Percentiles rank a stretch among this genome's conserved stretches.
phyloP scores from a whole-genome alignment of 2,888 invertebrate species.

The Masnerella sp. region DNA sequence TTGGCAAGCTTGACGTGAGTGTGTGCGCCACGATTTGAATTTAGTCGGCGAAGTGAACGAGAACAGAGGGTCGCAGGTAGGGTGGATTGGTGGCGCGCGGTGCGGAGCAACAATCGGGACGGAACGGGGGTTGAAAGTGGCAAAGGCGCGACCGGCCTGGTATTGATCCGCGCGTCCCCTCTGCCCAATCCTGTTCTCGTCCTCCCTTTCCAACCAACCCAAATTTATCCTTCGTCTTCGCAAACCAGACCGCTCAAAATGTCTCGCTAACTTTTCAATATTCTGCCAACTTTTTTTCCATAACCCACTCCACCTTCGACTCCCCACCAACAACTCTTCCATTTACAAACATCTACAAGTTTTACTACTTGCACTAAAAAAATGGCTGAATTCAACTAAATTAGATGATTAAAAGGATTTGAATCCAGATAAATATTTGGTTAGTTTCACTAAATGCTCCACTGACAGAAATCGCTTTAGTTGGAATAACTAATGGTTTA shows the following conservation, averaged over 20 bases:
- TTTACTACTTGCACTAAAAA: no score
- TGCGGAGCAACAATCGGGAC: conserved; percentile 33
- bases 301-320: no score
- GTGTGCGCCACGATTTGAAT: conserved; percentile 50
- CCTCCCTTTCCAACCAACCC: conserved; percentile 70
- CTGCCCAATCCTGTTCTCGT: conserved; percentile 65
- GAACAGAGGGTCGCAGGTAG: conserved; percentile 36
- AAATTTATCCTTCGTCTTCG: conserved; percentile 66
- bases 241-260: conserved; percentile 69
- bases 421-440: no score
- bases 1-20: conserved; percentile 51
- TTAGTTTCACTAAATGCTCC: no score
- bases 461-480: no score
- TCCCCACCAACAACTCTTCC: no score
- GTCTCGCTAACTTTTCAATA: conserved; percentile 57
- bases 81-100: conserved; percentile 64
- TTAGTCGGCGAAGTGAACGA: conserved; percentile 52
- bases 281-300: conserved; percentile 4
- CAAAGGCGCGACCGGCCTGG: conserved; percentile 73
- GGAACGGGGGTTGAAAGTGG: conserved; percentile 66
- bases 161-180: conserved; percentile 76
- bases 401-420: no score
- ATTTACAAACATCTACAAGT: no score
- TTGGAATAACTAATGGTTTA: no score
- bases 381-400: no score